Evolutionary conservation across 2,888 invertebrate genomes (phyloP), one percentile per base, ranked within the genome.

Genomic region (Rhimphoctona megacephalus): DNA sequence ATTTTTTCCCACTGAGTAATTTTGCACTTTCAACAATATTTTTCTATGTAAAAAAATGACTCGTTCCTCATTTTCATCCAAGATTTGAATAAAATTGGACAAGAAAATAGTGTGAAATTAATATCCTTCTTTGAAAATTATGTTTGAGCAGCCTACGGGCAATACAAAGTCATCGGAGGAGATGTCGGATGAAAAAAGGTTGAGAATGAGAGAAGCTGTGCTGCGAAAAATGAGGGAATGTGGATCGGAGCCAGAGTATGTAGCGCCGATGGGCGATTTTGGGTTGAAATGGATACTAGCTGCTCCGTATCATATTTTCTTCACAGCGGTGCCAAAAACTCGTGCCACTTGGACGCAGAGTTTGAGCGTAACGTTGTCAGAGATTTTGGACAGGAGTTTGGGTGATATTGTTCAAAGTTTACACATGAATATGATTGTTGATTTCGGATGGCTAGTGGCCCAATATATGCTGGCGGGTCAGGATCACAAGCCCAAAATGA

Each of bases 381-480:
- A 98, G 94, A 95, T 98, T n/a, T 94, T 98, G 6, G 97, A 98
- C 91, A 95, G 95, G 9, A 97, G 97, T 92, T 94, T 98, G 5
- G 98, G 98, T 0, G 96, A 96, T 83, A 94, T 98, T 7, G 96
- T 96, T 89, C 95, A 96, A 66, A 97, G 97, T 0, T 94, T 97
- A n/a, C 98, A 99, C 94, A 97, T 99, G 39, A 99, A 98, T 94
- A 99, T 98, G 91, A 98, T 99, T 97, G 97, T 98, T 57, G 98
- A 99, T 90, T 95, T 98, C 14, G 97, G 97, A 0, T 99, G 98
- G 98, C 94, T 99, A 0, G 95, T 98, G 81, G 97, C 97, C 0
- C 98, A 98, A 90, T 99, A 99, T 91, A 96, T 96, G 90, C 96
- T 96, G 90, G 97, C 97, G 78, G 97, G 97, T 78, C 96, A 97